These are phyloP conservation scores for Scolopax bukidnonensis DNA, from an alignment of 2,797 vertebrate genomes.

Conservation along the genomic window DNA sequence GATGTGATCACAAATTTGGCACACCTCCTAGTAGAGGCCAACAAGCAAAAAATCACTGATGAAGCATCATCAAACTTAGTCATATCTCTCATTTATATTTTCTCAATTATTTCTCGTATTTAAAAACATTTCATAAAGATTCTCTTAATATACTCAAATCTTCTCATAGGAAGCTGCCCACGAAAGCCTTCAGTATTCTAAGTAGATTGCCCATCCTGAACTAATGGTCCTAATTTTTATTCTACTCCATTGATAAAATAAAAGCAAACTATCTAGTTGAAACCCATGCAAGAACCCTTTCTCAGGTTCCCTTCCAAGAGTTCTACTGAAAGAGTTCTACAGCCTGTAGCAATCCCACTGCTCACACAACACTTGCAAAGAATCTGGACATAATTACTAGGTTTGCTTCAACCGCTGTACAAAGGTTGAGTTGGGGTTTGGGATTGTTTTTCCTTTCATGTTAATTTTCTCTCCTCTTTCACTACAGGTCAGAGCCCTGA, in stretches of 20 bases:
- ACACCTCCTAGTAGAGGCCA: neutral
- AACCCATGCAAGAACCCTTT: fast-evolving
- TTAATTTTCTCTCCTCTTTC: slow-evolving; percentile 5
- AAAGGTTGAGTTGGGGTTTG: neutral
- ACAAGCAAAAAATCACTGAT: neutral
- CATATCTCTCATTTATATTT: neutral
- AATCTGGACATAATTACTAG: neutral
- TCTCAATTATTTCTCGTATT: neutral
- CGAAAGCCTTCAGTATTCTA: neutral
- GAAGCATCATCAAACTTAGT: neutral
- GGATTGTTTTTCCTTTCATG: neutral
- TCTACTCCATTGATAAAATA: neutral
- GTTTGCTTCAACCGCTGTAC: neutral
- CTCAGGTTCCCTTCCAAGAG: neutral
- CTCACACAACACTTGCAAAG: neutral
- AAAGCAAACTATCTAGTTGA: neutral
- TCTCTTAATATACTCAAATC: neutral
- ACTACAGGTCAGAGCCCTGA: neutral
- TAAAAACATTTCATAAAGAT: neutral
- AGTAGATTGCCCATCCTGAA: neutral
- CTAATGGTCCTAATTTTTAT: neutral
- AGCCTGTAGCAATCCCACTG: neutral
- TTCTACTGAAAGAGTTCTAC: neutral
- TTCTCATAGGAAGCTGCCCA: neutral
- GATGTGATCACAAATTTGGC: neutral